A percentile compares a stretch with the other conserved stretches of the same genome.
Evolutionary conservation across 30 jellyfish, hydroid and myxozoan genomes (phyloP).

Genomic region (Phacellophora camtschatica): DNA sequence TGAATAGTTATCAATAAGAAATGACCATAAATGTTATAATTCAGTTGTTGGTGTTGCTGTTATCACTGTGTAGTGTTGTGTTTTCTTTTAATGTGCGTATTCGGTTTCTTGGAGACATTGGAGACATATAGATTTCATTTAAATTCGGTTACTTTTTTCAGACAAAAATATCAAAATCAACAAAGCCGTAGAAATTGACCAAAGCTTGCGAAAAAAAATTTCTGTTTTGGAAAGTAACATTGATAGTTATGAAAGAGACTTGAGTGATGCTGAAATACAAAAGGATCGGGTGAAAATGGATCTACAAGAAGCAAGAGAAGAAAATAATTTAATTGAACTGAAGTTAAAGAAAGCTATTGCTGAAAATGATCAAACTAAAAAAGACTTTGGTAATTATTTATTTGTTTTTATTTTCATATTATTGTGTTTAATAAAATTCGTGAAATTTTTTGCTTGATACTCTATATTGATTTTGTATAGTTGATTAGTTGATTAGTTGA

Average conservation of each 20-base stretch:
- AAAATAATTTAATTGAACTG: not conserved
- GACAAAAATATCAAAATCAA: slow-evolving; percentile 37
- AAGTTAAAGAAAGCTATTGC: not conserved
- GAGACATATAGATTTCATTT: too few relatives aligned
- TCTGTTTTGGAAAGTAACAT: not conserved
- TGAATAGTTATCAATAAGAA: too few relatives aligned
- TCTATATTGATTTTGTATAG: not conserved
- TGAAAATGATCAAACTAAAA: not conserved
- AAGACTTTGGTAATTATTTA: slow-evolving; percentile 22
- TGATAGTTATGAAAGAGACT: slow-evolving; percentile 16
- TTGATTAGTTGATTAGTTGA: too few relatives aligned
- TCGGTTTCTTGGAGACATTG: too few relatives aligned
- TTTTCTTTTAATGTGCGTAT: too few relatives aligned
- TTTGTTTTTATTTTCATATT: too few relatives aligned
- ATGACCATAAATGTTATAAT: too few relatives aligned
- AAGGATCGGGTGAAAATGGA: slow-evolving; percentile 15
- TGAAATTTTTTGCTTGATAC: not conserved
- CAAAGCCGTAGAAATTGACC: slow-evolving; percentile 61
- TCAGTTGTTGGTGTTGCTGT: too few relatives aligned
- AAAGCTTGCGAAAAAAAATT: slow-evolving; percentile 29
- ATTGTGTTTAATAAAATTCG: not conserved
- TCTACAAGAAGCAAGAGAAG: not conserved
- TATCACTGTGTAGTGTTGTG: too few relatives aligned
- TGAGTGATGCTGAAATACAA: slow-evolving; percentile 12
- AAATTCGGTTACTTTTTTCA: not conserved